These are phyloP conservation scores for Drosophila setosimentum DNA, from an alignment of 2,888 invertebrate genomes.

Conservation along the genomic window DNA sequence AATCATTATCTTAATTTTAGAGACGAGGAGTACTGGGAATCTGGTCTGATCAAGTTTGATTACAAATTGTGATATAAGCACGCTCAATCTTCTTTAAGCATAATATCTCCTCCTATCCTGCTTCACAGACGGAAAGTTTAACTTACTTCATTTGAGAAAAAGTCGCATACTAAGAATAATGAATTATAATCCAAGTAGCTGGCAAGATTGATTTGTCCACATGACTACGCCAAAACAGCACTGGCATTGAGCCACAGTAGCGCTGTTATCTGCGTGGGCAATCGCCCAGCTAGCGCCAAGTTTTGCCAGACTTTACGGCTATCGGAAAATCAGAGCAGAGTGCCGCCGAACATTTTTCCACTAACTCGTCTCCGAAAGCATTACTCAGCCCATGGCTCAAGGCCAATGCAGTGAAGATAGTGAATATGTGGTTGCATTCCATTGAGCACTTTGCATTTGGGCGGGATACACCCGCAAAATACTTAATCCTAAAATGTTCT, in stretches of 20 bases:
- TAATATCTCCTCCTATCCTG: too few species aligned
- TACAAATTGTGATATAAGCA: not conserved
- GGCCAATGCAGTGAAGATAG: constrained; percentile 9
- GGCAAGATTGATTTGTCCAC: not conserved
- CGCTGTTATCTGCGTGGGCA: not conserved
- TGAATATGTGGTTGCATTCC: not conserved
- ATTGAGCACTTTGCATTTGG: not conserved
- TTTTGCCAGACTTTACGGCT: not conserved
- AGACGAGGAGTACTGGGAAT: not conserved
- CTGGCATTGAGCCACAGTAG: constrained; percentile 2
- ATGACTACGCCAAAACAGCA: not conserved
- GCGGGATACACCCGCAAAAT: too few species aligned
- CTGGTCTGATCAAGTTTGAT: not conserved
- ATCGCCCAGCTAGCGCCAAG: not conserved
- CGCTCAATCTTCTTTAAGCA: too few species aligned
- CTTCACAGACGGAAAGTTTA: not conserved
- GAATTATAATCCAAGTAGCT: not conserved
- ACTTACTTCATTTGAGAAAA: not conserved
- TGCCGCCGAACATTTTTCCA: not conserved
- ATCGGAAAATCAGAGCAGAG: not conserved
- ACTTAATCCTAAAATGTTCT: too few species aligned
- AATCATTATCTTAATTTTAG: not conserved
- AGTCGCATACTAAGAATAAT: not conserved
- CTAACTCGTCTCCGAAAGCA: not conserved
- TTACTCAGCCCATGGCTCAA: not conserved